Base-by-base conservation (phyloP, 2,797 vertebrate species). In the Arnoldichthys spilopterus region DNA sequence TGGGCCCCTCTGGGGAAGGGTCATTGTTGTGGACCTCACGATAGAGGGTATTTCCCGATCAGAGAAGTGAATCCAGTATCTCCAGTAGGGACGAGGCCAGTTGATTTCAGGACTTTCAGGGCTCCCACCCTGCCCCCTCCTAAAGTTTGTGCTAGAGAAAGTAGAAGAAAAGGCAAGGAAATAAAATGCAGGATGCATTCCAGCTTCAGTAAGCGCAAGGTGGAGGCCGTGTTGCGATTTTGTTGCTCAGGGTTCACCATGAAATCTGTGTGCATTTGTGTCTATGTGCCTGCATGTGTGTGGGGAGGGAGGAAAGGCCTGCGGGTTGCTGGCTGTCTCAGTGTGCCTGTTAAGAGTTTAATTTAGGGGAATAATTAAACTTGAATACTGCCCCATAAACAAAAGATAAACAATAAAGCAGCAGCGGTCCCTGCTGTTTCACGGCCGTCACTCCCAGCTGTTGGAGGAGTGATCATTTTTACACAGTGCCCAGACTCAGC, bases 331-430 rank as follows among this genome's bases (percentile, higher is more conserved):
- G 92, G 92, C 94, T 96, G 93, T 94, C 94, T 96, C 95, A 91
- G 94, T 95, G 94, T 95, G 95, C 96, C 96, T 96, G 96, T 98
- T 98, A 97, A 72, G 94, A 96, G 94, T 96, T 98, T 98, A 98
- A 98, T 98, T 98, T 98, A 98, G 96, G 95, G 95, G 94, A 94
- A 96, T 97, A 98, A 99, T 98, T 98, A 98, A 98, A 98, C 94
- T 95, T 96, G 95, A 97, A 98, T 96, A 97, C 95, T 95, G 94
- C 95, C 95, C 96, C 96, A 97, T 98, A 97, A 98, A 98, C 97
- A 98, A 98, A 97, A 98, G 96, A 98, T 97, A 97, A 98, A 97
- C 96, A 97, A 97, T 97, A 97, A 97, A 96, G 93, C 94, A 93
- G 94, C 93, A 93, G 94, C 87, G 74, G 94, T 95, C 94, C 96